Evolutionary conservation across 2,797 vertebrate species (phyloP), one percentile per base, ranked within the genome.

Genomic region (Trichosurus vulpecula): DNA sequence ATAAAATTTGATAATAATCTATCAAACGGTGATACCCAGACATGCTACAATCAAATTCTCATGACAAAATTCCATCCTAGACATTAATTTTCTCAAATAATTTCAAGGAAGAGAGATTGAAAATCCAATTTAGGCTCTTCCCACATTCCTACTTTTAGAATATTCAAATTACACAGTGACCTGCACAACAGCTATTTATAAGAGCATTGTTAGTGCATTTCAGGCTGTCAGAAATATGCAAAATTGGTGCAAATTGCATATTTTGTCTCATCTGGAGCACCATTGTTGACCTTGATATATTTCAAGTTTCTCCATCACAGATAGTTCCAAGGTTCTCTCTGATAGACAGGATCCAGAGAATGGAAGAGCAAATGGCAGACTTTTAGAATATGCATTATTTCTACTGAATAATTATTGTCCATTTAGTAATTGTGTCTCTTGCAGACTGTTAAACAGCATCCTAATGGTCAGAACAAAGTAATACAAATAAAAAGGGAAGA

Each of bases 401-500:
- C 52, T 90, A n/a, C 81, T 10, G 10, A 47, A 12, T 19, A 31
- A 94, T 12, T 51, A 31, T 47, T 31, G 81, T 16, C 6, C 47
- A 6, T 3, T n/a, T 52, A 54, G 57, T 53, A 41, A 91, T 61
- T 41, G 30, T 3, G 1, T 51, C 22, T 54, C 51, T 0, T 27
- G 8, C 30, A 0, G 13, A 10, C 31, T n/a, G n/a, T 35, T 47
- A 54, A 22, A 51, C 55, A 54, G 30, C 10, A 8, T 58, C 35
- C 0, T 0, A n/a, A 3, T 16, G 4, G 0, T 27, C 0, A 16
- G 13, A 52, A 6, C 66, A 55, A 90, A 11, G 16, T 19, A 57
- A 58, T 0, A 0, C 6, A 41, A 58, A 29, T 25, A 22, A 54
- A 55, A 58, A 31, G 0, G 0, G 0, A 29, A 14, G 2, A n/a